Evolutionary conservation across 2,113 vertebrate genomes (phyloP).

Genomic region (Ailurus styani): DNA sequence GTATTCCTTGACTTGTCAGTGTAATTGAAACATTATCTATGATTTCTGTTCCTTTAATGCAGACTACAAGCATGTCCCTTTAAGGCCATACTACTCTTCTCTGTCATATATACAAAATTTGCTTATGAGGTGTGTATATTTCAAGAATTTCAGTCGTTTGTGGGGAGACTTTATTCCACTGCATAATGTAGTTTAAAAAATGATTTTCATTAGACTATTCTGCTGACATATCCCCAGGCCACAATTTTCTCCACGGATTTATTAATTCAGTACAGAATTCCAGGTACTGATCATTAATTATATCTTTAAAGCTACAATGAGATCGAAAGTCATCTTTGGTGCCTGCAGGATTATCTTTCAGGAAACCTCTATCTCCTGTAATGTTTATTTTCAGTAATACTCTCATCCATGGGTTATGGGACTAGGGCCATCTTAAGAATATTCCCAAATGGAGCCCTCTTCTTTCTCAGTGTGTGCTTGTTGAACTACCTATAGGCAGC

Average conservation of each 20-base stretch:
- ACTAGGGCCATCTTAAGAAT: not conserved
- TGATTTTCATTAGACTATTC: slow-evolving; percentile 5
- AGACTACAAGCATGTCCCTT: not conserved
- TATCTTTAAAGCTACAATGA: not conserved
- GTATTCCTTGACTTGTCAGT: slow-evolving; percentile 44
- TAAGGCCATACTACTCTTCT: not conserved
- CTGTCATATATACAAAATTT: not conserved
- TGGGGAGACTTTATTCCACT: not conserved
- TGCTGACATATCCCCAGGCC: not conserved
- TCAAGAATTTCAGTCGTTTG: slow-evolving; percentile 23
- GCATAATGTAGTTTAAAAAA: not conserved
- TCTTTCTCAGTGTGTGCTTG: not conserved
- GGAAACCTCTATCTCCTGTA: not conserved
- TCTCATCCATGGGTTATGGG: not conserved
- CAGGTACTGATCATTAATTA: slow-evolving; percentile 8
- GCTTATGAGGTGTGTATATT: not conserved
- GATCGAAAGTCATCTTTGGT: not conserved
- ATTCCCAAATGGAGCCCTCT: not conserved
- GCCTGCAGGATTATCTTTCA: not conserved
- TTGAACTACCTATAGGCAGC: not conserved
- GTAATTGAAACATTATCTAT: slow-evolving; percentile 54
- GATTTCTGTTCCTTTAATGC: slow-evolving; percentile 48
- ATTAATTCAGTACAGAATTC: slow-evolving; percentile 25
- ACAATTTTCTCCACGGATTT: not conserved
- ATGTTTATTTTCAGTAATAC: slow-evolving; percentile 12